Conservation (phyloP, 2,797 vertebrate species). For the Halcyon badia region DNA sequence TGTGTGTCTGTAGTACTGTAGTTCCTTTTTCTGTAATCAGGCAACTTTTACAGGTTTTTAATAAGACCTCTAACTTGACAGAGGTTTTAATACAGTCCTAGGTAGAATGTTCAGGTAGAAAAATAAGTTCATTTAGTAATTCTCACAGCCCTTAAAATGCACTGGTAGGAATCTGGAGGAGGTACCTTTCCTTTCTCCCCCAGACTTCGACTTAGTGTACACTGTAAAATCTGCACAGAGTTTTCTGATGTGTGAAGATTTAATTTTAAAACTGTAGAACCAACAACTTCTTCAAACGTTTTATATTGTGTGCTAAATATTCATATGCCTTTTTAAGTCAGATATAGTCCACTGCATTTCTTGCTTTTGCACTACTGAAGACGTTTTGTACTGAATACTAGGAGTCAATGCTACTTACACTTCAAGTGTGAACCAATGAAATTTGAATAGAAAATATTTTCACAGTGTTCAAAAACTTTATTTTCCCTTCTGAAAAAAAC, state of each 20-base stretch:
- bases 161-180: constrained; percentile 48
- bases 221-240: constrained; percentile 65
- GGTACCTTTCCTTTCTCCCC: neutral
- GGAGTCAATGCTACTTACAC: constrained; percentile 75
- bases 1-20: constrained; percentile 24
- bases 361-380: constrained; percentile 79
- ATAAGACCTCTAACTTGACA: constrained; percentile 49
- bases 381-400: constrained; percentile 78
- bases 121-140: constrained; percentile 19
- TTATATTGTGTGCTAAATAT: constrained; percentile 74
- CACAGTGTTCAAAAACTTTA: constrained; percentile 60
- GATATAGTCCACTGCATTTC: constrained; percentile 72
- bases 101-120: constrained; percentile 22
- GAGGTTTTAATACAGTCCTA: constrained; percentile 24
- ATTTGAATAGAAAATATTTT: constrained; percentile 76
- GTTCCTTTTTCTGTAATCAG: constrained; percentile 80
- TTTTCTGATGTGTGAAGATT: constrained; percentile 72
- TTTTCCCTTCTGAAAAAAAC: constrained; percentile 62
- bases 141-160: constrained; percentile 63
- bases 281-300: constrained; percentile 67
- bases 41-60: constrained; percentile 77
- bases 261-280: constrained; percentile 70
- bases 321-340: constrained; percentile 69
- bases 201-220: constrained; percentile 41
- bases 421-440: constrained; percentile 69